Evolutionary conservation across 2,797 vertebrate genomes (phyloP).

Genomic region (Cuculus canorus): DNA sequence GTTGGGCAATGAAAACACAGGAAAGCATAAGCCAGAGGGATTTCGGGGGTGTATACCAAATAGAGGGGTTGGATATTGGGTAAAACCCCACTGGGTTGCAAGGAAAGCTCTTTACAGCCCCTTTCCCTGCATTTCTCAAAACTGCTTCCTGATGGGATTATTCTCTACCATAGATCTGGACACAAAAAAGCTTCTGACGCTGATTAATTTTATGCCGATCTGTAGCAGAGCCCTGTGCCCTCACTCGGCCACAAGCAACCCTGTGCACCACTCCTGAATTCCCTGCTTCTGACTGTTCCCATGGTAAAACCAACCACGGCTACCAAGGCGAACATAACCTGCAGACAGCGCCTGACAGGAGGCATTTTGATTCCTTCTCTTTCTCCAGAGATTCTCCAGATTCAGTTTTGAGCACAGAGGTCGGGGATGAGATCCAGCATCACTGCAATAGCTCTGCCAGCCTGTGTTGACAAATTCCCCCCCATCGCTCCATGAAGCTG

Average conservation of each 20-base stretch:
- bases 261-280: neutral
- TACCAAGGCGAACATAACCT: neutral
- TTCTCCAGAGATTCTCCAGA: neutral
- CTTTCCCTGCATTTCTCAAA: neutral
- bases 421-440: neutral
- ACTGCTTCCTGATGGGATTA: slow-evolving; percentile 4
- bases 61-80: neutral
- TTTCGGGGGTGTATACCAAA: neutral
- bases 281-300: neutral
- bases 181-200: neutral
- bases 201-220: neutral
- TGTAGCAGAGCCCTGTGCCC: neutral
- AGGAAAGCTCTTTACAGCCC: neutral
- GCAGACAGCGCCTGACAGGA: neutral
- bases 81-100: neutral
- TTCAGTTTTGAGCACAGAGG: neutral
- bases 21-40: neutral
- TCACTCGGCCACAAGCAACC: neutral
- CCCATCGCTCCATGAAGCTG: rapidly evolving
- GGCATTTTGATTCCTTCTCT: neutral
- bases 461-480: neutral
- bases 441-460: neutral
- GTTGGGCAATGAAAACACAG: neutral
- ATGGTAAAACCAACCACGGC: neutral
- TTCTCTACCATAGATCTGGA: slow-evolving; percentile 15